Base-by-base conservation (phyloP, 2,797 vertebrate genomes). In the Fundulus diaphanus region DNA sequence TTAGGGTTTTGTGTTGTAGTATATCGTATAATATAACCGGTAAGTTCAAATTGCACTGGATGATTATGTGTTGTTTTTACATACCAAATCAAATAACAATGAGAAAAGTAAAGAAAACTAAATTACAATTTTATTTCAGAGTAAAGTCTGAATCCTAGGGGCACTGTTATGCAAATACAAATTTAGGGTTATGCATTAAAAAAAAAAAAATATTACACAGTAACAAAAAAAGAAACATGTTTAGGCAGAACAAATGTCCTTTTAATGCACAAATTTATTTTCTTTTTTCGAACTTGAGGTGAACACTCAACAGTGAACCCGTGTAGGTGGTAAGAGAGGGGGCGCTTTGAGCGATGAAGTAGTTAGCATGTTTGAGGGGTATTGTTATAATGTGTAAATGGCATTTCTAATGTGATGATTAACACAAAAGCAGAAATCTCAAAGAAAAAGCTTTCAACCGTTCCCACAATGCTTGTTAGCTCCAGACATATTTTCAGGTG, bases 351-450 rank as follows among this genome's bases (percentile, higher is more conserved):
- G 31, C 5, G 33, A 37, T 37, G 24, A 63, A 37, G 59, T 37
- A 63, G 33, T 63, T 63, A 20, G 33, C 20, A 37, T 63, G 24
- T 29, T 24, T 2, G 11, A 63, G 24, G 22, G 22, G 31, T 16
- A 59, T 33, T 20, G 31, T 44, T 59, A 31, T 48, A 57, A 59
- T 72, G 37, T 49, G 61, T 7, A 35, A 70, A 29, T 22, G 29
- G 20, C n/a, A 22, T 24, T 31, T 67, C 27, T 16, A 67, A 24
- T 31, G 37, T 42, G 29, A 1, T 31, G 33, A 63, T 70, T 3
- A 49, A 22, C n/a, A 52, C 33, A 68, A 46, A 68, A 24, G 33
- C 54, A 74, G 24, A 68, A 48, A 76, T 66, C 9, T 66, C 2
- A 35, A 59, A 46, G 54, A 20, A 27, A 20, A 42, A 27, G 24